Evolutionary conservation across 2,113 vertebrate species (phyloP).

Genomic region (Peromyscus californicus): DNA sequence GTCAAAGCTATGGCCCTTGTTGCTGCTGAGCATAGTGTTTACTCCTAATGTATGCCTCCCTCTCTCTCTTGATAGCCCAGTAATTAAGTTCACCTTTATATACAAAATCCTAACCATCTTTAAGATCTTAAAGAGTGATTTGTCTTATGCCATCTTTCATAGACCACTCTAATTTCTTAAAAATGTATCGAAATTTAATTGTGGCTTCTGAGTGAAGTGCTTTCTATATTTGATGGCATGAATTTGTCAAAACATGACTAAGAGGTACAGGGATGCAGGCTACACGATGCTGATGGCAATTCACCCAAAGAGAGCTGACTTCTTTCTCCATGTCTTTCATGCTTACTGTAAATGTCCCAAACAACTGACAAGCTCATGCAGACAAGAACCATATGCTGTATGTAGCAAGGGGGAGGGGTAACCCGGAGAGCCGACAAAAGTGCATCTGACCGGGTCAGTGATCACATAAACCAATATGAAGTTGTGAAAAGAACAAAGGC

Average conservation of each 20-base stretch:
- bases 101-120: background rate
- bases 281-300: background rate
- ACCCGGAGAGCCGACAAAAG: rapidly evolving
- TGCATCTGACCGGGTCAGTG: background rate
- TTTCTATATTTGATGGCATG: background rate
- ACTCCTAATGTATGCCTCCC: rapidly evolving
- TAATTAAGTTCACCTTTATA: background rate
- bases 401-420: background rate
- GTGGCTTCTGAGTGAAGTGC: background rate
- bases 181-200: background rate
- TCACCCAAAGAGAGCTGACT: background rate
- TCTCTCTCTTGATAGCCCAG: background rate
- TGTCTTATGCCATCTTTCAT: background rate
- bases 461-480: background rate
- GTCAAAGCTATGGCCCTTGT: background rate
- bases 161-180: background rate
- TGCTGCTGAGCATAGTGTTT: rapidly evolving
- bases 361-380: background rate
- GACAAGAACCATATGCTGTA: background rate
- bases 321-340: background rate
- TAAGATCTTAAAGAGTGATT: background rate
- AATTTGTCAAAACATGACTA: background rate
- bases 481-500: background rate
- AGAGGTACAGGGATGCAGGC: background rate
- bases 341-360: background rate